A percentile compares a stretch with the other conserved stretches of the same genome.
Conservation (phyloP, 92 coral and sea anemone species). For the Epizoanthus illoricatus region DNA sequence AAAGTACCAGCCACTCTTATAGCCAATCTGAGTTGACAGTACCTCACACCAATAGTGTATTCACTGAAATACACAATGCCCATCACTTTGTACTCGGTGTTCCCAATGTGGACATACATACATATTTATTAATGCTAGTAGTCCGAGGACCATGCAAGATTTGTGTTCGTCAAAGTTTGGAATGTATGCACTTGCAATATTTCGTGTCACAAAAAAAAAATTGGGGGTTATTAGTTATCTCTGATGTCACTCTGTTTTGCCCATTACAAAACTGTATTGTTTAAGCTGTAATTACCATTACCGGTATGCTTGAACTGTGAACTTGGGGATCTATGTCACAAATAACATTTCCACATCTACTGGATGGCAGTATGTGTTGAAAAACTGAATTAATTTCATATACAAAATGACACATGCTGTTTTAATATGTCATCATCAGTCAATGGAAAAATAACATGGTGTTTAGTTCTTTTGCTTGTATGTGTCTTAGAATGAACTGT, state of each 20-base stretch:
- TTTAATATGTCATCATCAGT: slow-evolving; percentile 31
- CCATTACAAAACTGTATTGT: not conserved
- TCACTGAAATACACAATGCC: slow-evolving; percentile 36
- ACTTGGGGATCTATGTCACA: not conserved
- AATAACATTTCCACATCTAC: slow-evolving; percentile 35
- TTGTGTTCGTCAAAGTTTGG: not conserved
- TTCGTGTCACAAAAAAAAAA: not conserved
- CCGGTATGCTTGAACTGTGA: not conserved
- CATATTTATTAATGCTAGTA: too few species aligned
- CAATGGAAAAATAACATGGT: slow-evolving; percentile 34
- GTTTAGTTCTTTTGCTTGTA: not conserved
- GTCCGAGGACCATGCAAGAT: too few species aligned
- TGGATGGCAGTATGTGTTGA: slow-evolving; percentile 16
- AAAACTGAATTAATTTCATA: slow-evolving; percentile 11
- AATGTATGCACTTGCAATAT: not conserved
- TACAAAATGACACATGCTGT: slow-evolving; percentile 25
- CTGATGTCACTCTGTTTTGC: not conserved
- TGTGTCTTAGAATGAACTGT: not conserved
- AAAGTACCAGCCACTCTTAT: slow-evolving; percentile 30
- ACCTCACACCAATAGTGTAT: slow-evolving; percentile 41
- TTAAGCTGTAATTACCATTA: not conserved
- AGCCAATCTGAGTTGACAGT: slow-evolving; percentile 35
- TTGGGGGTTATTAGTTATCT: not conserved
- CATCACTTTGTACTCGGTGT: slow-evolving; percentile 15
- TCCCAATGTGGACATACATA: not conserved